A percentile compares a stretch with the other conserved stretches of the same genome.
These are phyloP conservation scores for Carcharodon carcharias DNA, from an alignment of 2,797 vertebrate species.

Conservation along the genomic window DNA sequence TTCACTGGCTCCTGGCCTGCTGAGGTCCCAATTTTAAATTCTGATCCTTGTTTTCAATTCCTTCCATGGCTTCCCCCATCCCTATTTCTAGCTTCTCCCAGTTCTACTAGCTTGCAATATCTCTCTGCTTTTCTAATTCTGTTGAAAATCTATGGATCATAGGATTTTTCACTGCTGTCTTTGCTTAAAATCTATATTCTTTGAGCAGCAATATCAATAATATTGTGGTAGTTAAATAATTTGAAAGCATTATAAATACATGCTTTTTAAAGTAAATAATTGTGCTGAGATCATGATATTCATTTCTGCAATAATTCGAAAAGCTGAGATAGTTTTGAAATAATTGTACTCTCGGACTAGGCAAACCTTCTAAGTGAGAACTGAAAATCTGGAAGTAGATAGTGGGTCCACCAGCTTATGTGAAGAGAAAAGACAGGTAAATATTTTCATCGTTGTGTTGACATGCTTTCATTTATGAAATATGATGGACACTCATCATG, in stretches of 20 bases:
- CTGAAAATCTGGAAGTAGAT: background rate
- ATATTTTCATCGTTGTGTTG: no score
- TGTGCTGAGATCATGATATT: background rate
- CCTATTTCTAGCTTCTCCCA: no score
- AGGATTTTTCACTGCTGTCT: background rate
- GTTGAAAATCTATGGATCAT: background rate
- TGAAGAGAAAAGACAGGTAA: no score
- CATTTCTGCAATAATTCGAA: background rate
- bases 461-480: no score
- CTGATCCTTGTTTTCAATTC: no score
- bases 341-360: background rate
- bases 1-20: no score
- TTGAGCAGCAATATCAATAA: background rate
- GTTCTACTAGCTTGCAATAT: no score
- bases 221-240: background rate
- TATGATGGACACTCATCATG: no score
- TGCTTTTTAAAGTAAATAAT: background rate
- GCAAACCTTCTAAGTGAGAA: background rate
- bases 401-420: background rate
- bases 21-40: no score
- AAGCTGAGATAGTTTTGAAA: background rate
- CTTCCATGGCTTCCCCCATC: no score
- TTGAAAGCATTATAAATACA: background rate
- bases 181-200: background rate
- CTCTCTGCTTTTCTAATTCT: no score